These are phyloP conservation scores for Rhinogobius similis DNA, from an alignment of 2,113 vertebrate species.

Conservation along the genomic window DNA sequence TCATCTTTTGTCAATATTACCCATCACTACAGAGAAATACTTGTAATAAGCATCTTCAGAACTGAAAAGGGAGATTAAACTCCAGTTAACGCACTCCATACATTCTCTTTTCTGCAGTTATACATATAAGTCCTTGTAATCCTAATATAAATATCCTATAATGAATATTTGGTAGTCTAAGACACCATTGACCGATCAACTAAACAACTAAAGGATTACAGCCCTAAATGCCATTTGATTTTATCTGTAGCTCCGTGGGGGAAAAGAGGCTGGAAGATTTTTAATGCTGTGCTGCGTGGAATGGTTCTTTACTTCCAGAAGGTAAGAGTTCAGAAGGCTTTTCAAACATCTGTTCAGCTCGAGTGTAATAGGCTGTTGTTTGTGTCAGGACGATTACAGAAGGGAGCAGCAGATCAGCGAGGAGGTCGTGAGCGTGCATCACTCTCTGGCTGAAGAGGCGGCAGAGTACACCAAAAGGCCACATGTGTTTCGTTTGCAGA, in stretches of 20 bases:
- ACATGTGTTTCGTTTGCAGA: slow-evolving; percentile 88
- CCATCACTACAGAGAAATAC: too few relatives aligned
- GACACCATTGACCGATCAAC: too few relatives aligned
- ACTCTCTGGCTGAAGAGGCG: slow-evolving; percentile 85
- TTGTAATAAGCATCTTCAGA: too few relatives aligned
- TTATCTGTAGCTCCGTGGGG: slow-evolving; percentile 85
- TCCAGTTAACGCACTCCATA: too few relatives aligned
- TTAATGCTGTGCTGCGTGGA: slow-evolving; percentile 85
- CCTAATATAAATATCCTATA: too few relatives aligned
- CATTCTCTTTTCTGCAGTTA: too few relatives aligned
- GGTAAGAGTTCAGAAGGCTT: slow-evolving; percentile 62
- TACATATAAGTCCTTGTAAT: too few relatives aligned
- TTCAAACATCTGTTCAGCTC: background rate
- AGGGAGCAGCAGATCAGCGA: slow-evolving; percentile 76
- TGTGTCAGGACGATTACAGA: slow-evolving; percentile 75
- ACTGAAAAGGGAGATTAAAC: too few relatives aligned
- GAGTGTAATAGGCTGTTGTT: background rate
- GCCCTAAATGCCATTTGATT: background rate
- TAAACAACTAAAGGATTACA: too few relatives aligned
- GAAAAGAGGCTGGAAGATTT: slow-evolving; percentile 89
- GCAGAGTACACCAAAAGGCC: slow-evolving; percentile 88
- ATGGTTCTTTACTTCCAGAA: slow-evolving; percentile 89
- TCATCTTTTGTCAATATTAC: too few relatives aligned
- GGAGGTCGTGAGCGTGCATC: slow-evolving; percentile 88
- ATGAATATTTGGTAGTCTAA: too few relatives aligned